Conservation (phyloP, 2,113 vertebrate species). For the Odocoileus virginianus region DNA sequence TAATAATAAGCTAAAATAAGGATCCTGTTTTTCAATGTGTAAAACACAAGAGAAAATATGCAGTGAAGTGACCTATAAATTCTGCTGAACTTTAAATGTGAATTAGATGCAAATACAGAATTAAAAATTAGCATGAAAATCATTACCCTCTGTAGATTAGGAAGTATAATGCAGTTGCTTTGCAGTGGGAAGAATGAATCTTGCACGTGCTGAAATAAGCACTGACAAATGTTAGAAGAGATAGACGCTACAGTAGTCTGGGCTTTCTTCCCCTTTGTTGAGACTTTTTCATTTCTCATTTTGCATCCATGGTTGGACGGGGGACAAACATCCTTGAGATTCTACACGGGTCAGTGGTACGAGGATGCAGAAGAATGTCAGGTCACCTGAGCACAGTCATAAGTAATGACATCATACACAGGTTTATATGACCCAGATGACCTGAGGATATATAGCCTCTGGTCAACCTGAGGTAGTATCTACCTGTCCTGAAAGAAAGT, state of each 20-base stretch:
- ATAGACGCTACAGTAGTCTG: neutral
- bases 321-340: neutral
- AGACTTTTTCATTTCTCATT: neutral
- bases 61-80: neutral
- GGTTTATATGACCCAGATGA: neutral
- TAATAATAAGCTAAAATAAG: neutral
- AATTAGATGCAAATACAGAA: slow-evolving; percentile 11
- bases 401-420: neutral
- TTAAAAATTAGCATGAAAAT: neutral
- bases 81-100: slow-evolving; percentile 9
- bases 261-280: neutral
- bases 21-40: neutral
- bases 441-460: neutral
- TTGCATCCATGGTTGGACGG: neutral
- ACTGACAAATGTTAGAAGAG: neutral
- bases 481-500: neutral
- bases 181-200: neutral
- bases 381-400: neutral
- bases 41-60: neutral
- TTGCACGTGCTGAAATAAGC: neutral
- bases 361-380: neutral
- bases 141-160: neutral
- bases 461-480: neutral
- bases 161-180: neutral
- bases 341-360: neutral